Conservation (phyloP, 1,140 invertebrate genomes). For the Centruroides vittatus region DNA sequence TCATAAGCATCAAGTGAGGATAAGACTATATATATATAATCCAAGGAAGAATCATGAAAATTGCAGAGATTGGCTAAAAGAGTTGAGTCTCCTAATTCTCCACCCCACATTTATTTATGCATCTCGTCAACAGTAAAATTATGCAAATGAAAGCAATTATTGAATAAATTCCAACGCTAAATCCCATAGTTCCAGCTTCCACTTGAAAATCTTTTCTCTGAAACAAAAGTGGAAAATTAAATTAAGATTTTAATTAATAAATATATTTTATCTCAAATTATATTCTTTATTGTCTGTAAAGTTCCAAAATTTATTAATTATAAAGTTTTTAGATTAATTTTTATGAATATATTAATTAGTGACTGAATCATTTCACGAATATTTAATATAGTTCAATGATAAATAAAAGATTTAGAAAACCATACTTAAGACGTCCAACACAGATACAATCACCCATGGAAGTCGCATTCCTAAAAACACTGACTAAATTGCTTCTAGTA, state of each 20-base stretch:
- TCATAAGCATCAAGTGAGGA: conserved; percentile 23
- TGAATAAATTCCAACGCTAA: conserved; percentile 43
- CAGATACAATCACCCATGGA: conserved; percentile 44
- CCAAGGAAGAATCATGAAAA: conserved; percentile 36
- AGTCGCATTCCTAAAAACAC: conserved; percentile 49
- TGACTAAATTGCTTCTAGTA: conserved; percentile 38
- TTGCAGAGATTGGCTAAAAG: conserved; percentile 28
- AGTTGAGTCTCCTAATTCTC: conserved; percentile 42
- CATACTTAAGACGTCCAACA: conserved; percentile 39
- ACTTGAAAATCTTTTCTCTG: conserved; percentile 39
- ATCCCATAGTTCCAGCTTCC: conserved; percentile 35
- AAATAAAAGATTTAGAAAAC: background rate
- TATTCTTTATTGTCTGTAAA: no score
- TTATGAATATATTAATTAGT: no score
- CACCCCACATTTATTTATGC: conserved; percentile 36
- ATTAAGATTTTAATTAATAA: no score
- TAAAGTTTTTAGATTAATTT: no score
- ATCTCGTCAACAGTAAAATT: conserved; percentile 33
- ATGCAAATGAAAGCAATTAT: conserved; percentile 35
- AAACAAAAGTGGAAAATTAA: no score
- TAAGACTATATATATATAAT: conserved; percentile 37
- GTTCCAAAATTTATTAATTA: no score
- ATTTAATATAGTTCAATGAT: no score
- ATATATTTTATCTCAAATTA: no score
- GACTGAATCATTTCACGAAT: no score